phyloP scores from a whole-genome alignment of 37 sponge, comb jelly and placozoan genomes.

The Bolinopsis microptera region DNA sequence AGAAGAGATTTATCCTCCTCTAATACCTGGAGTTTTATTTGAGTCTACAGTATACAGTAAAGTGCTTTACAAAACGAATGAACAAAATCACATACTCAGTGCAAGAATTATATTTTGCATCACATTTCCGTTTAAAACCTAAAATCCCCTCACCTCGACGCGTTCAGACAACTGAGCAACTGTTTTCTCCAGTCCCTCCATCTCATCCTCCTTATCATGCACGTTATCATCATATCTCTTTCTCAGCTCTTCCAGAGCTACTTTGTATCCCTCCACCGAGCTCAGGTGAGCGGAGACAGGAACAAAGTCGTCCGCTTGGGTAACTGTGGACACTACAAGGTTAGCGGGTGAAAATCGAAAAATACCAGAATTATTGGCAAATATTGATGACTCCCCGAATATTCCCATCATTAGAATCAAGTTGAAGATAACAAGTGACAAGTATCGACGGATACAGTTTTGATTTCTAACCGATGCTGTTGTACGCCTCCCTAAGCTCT shows the following conservation, averaged over 20 bases:
- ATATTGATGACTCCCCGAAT: too few relatives aligned
- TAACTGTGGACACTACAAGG: slow-evolving; percentile 15
- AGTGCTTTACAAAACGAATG: background rate
- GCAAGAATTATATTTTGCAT: too few relatives aligned
- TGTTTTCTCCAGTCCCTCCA: background rate
- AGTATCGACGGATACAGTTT: too few relatives aligned
- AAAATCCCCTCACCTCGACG: background rate
- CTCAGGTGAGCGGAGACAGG: slow-evolving; percentile 43
- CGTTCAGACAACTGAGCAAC: background rate
- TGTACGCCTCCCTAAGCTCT: slow-evolving; percentile 58
- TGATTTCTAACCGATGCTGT: slow-evolving; percentile 13
- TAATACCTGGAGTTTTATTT: too few relatives aligned
- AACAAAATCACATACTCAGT: background rate
- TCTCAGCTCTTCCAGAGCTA: slow-evolving; percentile 60
- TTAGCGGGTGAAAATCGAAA: background rate
- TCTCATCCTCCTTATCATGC: background rate
- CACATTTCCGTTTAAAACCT: too few relatives aligned
- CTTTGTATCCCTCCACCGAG: slow-evolving; percentile 52
- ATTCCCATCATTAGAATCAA: too few relatives aligned
- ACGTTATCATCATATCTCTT: slow-evolving; percentile 47
- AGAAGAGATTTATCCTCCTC: slow-evolving; percentile 17
- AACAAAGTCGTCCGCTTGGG: slow-evolving; percentile 66
- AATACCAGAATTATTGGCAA: too few relatives aligned
- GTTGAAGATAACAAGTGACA: too few relatives aligned
- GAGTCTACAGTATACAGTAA: background rate